These are phyloP conservation scores for Poeciliopsis infans DNA, from an alignment of 2,797 vertebrate species.

Conservation along the genomic window DNA sequence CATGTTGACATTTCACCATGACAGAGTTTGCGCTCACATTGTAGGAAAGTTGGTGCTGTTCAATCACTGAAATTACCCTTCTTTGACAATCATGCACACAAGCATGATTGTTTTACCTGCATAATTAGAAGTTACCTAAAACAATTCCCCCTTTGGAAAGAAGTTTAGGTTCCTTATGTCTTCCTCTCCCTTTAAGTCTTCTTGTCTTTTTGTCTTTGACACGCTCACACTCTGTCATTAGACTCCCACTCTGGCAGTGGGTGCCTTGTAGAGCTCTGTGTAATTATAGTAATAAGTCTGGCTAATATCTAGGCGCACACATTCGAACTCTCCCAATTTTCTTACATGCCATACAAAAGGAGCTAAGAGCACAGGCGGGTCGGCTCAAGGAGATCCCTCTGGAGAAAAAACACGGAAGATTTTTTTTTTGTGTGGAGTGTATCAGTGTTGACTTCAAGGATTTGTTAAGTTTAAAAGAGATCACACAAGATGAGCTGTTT, in stretches of 20 bases:
- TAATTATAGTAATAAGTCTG: conserved; percentile 83
- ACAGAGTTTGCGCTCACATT: background rate
- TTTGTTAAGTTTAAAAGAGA: background rate
- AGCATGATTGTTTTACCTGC: background rate
- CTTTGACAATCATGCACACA: background rate
- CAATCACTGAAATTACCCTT: background rate
- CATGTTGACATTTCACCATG: conserved; percentile 27
- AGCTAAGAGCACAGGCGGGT: conserved; percentile 37
- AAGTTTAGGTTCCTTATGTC: background rate
- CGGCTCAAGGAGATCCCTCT: conserved; percentile 22
- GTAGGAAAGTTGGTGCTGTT: background rate
- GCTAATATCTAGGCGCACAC: conserved; percentile 59
- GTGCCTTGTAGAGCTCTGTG: conserved; percentile 66
- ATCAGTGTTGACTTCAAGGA: conserved; percentile 4
- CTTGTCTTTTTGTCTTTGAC: conserved; percentile 55
- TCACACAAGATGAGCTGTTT: background rate
- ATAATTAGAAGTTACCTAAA: background rate
- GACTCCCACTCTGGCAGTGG: conserved; percentile 80
- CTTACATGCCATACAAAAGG: conserved; percentile 35
- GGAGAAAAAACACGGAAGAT: conserved; percentile 1
- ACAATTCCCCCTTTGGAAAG: background rate
- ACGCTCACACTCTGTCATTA: conserved; percentile 75
- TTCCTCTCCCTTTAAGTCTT: conserved; percentile 16
- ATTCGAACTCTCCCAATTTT: conserved; percentile 21
- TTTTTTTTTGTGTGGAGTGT: background rate